Evolutionary conservation across 2,113 vertebrate genomes (phyloP).

Genomic region (Melanostigma gelatinosum): DNA sequence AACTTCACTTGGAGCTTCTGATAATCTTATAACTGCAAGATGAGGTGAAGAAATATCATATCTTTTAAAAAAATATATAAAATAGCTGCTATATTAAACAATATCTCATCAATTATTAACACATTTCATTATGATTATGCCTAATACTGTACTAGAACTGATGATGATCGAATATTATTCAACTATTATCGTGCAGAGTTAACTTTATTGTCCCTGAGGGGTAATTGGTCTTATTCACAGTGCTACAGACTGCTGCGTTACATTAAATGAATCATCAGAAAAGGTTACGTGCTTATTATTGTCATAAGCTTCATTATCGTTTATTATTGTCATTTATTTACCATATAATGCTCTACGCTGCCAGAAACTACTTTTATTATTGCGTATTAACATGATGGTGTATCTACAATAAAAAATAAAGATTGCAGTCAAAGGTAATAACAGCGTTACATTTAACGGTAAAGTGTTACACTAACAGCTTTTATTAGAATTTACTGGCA

Average conservation of each 20-base stretch:
- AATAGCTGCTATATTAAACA: background rate
- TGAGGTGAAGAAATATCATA: background rate
- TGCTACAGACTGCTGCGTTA: background rate
- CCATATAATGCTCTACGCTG: background rate
- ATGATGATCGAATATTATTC: background rate
- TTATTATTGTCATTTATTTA: constrained; percentile 1
- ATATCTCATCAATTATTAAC: background rate
- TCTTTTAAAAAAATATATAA: background rate
- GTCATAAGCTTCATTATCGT: background rate
- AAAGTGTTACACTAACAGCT: background rate
- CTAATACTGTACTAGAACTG: background rate
- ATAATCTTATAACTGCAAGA: constrained; percentile 16
- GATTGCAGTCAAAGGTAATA: constrained; percentile 10
- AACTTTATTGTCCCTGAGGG: background rate
- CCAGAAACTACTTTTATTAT: background rate
- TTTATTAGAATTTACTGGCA: constrained; percentile 32
- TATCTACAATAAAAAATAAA: background rate
- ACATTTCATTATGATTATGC: background rate
- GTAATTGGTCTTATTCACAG: background rate
- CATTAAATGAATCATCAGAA: background rate
- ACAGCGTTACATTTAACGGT: constrained; percentile 8
- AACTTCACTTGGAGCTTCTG: background rate
- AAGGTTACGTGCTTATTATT: background rate
- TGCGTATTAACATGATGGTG: background rate
- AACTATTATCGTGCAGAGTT: background rate